A percentile compares a stretch with the other conserved stretches of the same genome.
phyloP scores from a whole-genome alignment of 2,113 vertebrate genomes.

The Equus przewalskii region DNA sequence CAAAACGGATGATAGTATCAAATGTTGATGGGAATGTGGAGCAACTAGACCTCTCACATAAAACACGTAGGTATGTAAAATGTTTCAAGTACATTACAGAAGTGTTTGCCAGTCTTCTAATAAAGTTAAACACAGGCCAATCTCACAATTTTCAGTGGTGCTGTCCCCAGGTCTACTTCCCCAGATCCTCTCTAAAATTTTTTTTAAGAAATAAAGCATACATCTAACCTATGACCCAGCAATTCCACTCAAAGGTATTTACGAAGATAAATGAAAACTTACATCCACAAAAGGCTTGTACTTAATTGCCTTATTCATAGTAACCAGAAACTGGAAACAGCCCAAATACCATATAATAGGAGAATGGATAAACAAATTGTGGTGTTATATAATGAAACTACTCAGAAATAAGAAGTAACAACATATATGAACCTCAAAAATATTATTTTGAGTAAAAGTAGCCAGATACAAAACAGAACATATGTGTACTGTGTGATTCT shows the following conservation, averaged over 20 bases:
- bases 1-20: background rate
- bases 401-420: background rate
- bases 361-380: background rate
- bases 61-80: background rate
- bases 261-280: background rate
- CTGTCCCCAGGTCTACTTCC: background rate
- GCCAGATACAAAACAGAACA: background rate
- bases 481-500: background rate
- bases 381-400: background rate
- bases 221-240: background rate
- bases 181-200: background rate
- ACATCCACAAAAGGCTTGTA: background rate
- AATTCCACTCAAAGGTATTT: background rate
- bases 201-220: background rate
- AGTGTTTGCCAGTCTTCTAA: background rate
- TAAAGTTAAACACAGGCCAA: background rate
- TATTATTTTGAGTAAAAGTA: slow-evolving; percentile 3
- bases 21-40: background rate
- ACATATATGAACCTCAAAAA: background rate
- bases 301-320: background rate
- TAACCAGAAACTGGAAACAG: background rate
- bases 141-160: background rate
- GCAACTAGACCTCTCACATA: background rate
- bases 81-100: background rate
- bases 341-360: background rate